Evolutionary conservation across 2,888 invertebrate genomes (phyloP).

Genomic region (Limnephilus lunatus): DNA sequence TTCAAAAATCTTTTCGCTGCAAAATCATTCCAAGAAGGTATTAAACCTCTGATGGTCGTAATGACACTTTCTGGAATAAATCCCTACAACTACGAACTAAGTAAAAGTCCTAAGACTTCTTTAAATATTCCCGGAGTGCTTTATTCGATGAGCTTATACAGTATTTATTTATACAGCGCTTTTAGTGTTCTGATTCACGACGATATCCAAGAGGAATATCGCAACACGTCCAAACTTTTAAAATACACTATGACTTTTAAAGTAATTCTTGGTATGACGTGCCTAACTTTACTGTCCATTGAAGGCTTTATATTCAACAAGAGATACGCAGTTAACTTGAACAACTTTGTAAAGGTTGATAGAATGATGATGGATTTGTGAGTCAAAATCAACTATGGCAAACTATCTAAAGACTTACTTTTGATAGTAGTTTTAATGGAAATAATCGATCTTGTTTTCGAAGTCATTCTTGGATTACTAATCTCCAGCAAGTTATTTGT

Average conservation of each 20-base stretch:
- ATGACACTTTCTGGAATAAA: background rate
- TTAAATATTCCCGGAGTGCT: background rate
- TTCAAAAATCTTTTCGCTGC: background rate
- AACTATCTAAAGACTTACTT: background rate
- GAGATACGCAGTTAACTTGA: background rate
- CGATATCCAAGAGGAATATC: background rate
- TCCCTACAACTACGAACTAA: background rate
- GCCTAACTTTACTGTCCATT: background rate
- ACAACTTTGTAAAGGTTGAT: background rate
- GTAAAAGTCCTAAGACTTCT: background rate
- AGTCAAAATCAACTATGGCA: background rate
- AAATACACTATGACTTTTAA: background rate
- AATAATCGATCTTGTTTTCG: background rate
- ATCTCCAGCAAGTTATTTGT: background rate
- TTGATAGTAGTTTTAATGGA: background rate
- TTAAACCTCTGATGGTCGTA: background rate
- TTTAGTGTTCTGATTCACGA: background rate
- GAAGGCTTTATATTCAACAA: background rate
- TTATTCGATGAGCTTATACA: background rate
- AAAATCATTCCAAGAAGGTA: background rate
- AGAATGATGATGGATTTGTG: background rate
- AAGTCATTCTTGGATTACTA: background rate
- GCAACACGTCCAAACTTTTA: background rate
- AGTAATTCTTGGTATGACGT: background rate
- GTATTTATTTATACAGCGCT: background rate